Conservation (phyloP, 2,113 vertebrate genomes). For the Turdus rufiventris region DNA sequence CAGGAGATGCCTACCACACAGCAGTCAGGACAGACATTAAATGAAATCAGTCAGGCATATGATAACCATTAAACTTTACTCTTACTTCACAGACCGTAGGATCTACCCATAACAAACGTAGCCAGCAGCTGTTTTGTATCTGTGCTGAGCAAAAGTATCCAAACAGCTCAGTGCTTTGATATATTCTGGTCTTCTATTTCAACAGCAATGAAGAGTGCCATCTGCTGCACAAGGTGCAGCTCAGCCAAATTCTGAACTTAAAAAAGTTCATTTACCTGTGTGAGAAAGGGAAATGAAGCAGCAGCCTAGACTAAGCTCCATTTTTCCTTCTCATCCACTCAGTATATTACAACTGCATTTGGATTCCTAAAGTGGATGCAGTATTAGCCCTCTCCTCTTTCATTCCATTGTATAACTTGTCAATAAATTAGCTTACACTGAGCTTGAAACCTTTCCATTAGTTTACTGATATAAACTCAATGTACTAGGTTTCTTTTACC, state of each 20-base stretch:
- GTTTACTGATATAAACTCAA: background rate
- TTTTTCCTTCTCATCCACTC: background rate
- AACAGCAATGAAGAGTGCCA: conserved; percentile 39
- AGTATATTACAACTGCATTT: background rate
- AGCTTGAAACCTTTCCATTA: background rate
- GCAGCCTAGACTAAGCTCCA: background rate
- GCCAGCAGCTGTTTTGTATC: background rate
- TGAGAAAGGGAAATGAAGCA: background rate
- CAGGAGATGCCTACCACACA: background rate
- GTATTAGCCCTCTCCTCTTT: background rate
- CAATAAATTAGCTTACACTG: background rate
- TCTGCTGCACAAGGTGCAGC: background rate
- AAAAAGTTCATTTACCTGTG: background rate
- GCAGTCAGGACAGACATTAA: background rate
- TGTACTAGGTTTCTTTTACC: background rate
- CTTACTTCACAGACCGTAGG: background rate
- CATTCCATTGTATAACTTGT: background rate
- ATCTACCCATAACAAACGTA: background rate
- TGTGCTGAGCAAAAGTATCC: background rate
- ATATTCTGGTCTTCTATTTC: background rate
- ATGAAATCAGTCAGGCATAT: background rate
- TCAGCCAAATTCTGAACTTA: background rate
- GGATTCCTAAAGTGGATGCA: background rate
- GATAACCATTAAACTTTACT: background rate
- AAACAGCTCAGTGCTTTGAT: background rate